phyloP scores from a whole-genome alignment of 1,140 invertebrate genomes.

The Neodiprion fabricii region DNA sequence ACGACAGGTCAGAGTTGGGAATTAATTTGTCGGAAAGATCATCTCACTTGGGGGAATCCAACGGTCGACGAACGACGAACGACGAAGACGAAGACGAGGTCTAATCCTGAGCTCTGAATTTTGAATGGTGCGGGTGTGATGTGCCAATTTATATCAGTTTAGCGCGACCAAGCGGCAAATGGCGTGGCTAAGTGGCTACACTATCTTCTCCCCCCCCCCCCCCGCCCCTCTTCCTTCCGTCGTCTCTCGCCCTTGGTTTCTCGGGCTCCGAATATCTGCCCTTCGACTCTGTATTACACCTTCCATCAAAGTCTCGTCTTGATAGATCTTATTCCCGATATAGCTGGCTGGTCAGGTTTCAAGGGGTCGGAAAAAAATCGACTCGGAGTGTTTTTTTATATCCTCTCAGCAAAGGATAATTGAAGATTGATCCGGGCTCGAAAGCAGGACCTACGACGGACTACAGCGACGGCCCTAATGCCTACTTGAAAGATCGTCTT shows the following conservation, averaged over 20 bases:
- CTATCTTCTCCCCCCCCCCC: background rate
- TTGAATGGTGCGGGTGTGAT: background rate
- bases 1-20: too few species aligned
- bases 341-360: constrained; percentile 1
- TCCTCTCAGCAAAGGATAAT: background rate
- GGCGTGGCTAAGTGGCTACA: background rate
- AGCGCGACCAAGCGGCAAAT: constrained; percentile 1
- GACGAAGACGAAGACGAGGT: too few species aligned
- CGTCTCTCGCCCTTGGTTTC: background rate
- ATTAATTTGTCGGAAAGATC: too few species aligned
- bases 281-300: background rate
- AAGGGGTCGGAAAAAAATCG: background rate
- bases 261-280: too few species aligned
- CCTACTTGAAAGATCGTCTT: too few species aligned
- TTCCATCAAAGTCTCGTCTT: background rate
- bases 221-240: background rate
- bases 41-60: too few species aligned
- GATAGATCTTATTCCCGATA: background rate
- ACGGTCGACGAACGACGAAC: too few species aligned
- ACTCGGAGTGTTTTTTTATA: background rate
- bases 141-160: constrained; percentile 6
- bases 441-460: background rate
- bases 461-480: too few species aligned
- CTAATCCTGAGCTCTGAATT: background rate
- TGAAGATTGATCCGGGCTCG: background rate